Base-by-base conservation (phyloP, 2,797 vertebrate genomes). In the Poeciliopsis paucimaculata region DNA sequence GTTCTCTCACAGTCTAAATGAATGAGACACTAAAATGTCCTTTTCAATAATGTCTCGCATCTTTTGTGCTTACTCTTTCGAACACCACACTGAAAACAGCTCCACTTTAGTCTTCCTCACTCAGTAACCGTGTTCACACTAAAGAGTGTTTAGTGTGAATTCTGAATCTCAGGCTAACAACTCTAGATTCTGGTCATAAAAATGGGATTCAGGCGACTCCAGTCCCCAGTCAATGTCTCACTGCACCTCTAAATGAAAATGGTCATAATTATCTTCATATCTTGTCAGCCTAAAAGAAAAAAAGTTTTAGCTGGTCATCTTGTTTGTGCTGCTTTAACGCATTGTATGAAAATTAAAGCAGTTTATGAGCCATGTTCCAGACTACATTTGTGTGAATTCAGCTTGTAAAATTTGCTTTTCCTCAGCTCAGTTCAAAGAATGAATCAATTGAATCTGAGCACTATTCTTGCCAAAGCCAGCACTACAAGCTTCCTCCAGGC, bases 351-450 rank as follows among this genome's bases (percentile, higher is more conserved):
- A 1, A 43, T 15, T 5, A 31, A 60, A 47, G 41, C 23, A 41
- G 31, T 41, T 72, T 55, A 31, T 62, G 51, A 53, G 76, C 53
- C 23, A 47, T 45, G 45, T 31, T 77, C 53, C 43, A 43, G n/a
- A 72, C 62, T 28, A 15, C 34, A 62, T 39, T 28, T 77, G 64
- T 13, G 55, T 36, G n/a, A 43, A 64, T 34, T 31, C 60, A 34
- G 34, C 60, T 18, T 64, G 60, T 77, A 70, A 75, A 64, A 77
- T 68, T 51, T 79, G 49, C 78, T 83, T 77, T 79, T 84, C 78
- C 76, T 82, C 76, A 84, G 70, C 71, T 78, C 53, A 73, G 55
- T 71, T 86, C 55, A 84, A 81, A 84, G 43, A 64, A n/a, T 7
- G 26, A 79, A 70, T 49, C 72, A 72, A 84, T 13, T 79, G 23